Percentiles rank a stretch among this genome's conserved stretches.
Conservation (phyloP, 2,797 vertebrate genomes). For the Gallinago nigripennis region DNA sequence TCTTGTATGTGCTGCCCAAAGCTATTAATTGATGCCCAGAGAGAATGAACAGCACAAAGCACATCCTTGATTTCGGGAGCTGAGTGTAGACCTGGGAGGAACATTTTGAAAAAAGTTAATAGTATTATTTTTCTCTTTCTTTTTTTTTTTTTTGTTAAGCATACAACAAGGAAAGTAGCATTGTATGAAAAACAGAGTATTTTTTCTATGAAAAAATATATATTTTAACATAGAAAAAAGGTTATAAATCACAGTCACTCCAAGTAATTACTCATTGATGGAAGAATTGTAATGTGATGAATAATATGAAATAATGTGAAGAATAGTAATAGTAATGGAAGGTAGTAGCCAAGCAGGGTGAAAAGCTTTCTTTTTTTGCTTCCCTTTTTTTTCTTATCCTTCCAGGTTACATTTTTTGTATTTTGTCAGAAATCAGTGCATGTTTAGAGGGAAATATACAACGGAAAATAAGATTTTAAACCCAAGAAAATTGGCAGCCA, state of each 20-base stretch:
- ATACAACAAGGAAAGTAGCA: background rate
- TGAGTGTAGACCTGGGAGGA: background rate
- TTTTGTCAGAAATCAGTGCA: background rate
- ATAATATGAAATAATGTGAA: too few relatives aligned
- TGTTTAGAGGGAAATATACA: background rate
- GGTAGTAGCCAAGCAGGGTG: background rate
- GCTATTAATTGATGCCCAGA: background rate
- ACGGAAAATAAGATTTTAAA: background rate
- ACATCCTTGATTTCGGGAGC: background rate
- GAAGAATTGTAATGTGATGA: background rate
- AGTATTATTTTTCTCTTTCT: background rate
- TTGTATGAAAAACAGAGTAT: background rate
- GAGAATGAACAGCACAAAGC: background rate
- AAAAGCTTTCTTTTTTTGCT: background rate
- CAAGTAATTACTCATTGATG: background rate
- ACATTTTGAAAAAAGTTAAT: background rate
- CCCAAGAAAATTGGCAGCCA: background rate
- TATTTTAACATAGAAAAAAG: background rate
- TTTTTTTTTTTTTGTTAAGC: background rate
- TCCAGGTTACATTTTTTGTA: background rate
- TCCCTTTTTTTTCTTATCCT: background rate
- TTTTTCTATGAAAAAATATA: background rate
- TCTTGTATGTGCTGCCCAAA: conserved; percentile 36
- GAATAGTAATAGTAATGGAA: background rate
- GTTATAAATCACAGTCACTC: background rate